These are phyloP conservation scores for Osmoderma eremita DNA, from an alignment of 2,888 invertebrate species.

Conservation along the genomic window DNA sequence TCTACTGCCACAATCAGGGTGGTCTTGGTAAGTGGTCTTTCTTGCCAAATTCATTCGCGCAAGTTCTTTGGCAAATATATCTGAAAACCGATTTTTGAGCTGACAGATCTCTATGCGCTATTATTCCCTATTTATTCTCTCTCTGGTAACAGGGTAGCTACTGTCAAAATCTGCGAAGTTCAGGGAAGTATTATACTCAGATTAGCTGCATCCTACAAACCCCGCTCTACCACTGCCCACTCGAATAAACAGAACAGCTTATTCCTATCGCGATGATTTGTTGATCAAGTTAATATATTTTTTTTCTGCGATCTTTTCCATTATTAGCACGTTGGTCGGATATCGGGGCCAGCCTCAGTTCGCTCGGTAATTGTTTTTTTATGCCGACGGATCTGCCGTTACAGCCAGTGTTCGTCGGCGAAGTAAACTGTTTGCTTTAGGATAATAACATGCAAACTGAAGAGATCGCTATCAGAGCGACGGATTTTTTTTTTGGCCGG, in stretches of 20 bases:
- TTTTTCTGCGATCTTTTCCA: slow-evolving; percentile 34
- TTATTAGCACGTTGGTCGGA: slow-evolving; percentile 25
- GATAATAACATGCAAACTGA: slow-evolving; percentile 29
- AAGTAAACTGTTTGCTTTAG: slow-evolving; percentile 30
- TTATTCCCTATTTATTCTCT: too few relatives aligned
- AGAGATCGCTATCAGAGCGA: neutral
- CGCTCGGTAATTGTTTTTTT: slow-evolving; percentile 26
- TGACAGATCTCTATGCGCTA: too few relatives aligned
- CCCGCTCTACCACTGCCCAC: neutral
- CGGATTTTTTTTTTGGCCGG: neutral
- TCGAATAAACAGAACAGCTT: slow-evolving; percentile 13
- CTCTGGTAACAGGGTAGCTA: too few relatives aligned
- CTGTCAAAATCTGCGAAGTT: neutral
- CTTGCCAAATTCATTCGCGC: too few relatives aligned
- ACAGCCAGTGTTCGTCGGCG: slow-evolving; percentile 16
- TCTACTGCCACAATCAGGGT: too few relatives aligned
- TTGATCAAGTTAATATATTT: slow-evolving; percentile 36
- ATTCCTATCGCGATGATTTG: slow-evolving; percentile 31
- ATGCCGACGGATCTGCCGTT: neutral
- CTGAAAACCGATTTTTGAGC: too few relatives aligned
- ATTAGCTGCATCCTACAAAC: slow-evolving; percentile 22
- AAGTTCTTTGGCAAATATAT: too few relatives aligned
- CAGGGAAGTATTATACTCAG: slow-evolving; percentile 1
- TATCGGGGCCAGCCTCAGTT: slow-evolving; percentile 8
- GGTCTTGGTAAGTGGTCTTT: too few relatives aligned